Conservation (phyloP, 2,797 vertebrate species). For the Aphelocoma californica region DNA sequence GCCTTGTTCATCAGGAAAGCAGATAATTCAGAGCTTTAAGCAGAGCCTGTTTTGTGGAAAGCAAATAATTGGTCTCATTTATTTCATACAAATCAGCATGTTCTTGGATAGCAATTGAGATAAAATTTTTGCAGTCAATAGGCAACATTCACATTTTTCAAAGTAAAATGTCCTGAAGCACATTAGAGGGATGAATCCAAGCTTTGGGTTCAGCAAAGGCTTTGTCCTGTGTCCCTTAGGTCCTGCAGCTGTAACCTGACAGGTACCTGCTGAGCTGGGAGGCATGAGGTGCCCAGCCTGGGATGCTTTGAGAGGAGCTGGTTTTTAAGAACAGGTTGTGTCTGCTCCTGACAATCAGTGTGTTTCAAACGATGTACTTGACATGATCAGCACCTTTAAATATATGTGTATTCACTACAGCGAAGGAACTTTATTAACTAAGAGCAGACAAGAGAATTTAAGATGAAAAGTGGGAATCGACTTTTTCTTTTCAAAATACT, state of each 20-base stretch:
- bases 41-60: not conserved
- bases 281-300: not conserved
- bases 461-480: not conserved
- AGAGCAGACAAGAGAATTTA: not conserved
- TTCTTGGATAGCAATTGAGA: not conserved
- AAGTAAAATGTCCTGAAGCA: not conserved
- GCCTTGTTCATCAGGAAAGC: not conserved
- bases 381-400: not conserved
- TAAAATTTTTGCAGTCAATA: not conserved
- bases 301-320: not conserved
- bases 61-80: constrained; percentile 30
- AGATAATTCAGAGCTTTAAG: constrained; percentile 3
- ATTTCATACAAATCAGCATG: not conserved
- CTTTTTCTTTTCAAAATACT: not conserved
- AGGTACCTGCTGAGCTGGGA: not conserved
- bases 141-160: not conserved
- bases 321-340: not conserved
- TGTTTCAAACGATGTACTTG: not conserved
- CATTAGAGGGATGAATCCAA: not conserved
- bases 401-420: not conserved
- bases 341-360: not conserved
- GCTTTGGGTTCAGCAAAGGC: not conserved
- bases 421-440: not conserved
- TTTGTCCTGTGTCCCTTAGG: not conserved
- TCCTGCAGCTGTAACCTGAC: not conserved